phyloP scores from a whole-genome alignment of 2,797 vertebrate genomes.

The Sebastolobus altivelis region DNA sequence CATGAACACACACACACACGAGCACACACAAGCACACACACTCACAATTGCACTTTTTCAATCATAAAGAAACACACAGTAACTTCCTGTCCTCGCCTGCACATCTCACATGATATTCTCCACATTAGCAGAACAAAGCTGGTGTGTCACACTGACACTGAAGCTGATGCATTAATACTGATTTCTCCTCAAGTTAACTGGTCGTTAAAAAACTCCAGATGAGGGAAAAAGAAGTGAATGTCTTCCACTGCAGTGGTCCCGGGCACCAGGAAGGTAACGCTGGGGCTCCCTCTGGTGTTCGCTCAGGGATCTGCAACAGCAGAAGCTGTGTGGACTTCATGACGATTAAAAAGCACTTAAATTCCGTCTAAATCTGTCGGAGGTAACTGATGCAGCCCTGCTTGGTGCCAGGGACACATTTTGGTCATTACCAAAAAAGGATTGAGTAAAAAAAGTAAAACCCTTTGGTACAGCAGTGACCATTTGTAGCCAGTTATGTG shows the following conservation, averaged over 20 bases:
- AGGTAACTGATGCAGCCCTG: not conserved
- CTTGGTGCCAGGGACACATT: not conserved
- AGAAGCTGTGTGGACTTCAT: not conserved
- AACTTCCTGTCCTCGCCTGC: conserved; percentile 15
- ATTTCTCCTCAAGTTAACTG: conserved; percentile 15
- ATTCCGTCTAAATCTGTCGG: not conserved
- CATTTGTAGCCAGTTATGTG: not conserved
- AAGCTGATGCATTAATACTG: conserved; percentile 1
- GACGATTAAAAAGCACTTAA: not conserved
- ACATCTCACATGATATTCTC: not conserved
- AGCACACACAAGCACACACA: conserved; percentile 33
- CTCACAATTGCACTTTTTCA: conserved; percentile 22
- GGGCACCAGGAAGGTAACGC: not conserved
- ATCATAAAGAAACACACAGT: not conserved
- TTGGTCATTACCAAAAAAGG: not conserved
- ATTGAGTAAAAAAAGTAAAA: no score
- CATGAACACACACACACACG: conserved; percentile 47
- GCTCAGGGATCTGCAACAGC: not conserved
- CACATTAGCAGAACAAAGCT: conserved; percentile 13
- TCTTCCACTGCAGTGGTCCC: conserved; percentile 37
- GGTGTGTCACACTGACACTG: not conserved
- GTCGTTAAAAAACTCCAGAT: conserved; percentile 26
- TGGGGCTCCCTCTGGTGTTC: conserved; percentile 62
- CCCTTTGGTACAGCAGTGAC: not conserved
- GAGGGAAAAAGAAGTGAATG: not conserved